phyloP scores from a whole-genome alignment of 1,140 invertebrate species.

The Drosophila auraria region DNA sequence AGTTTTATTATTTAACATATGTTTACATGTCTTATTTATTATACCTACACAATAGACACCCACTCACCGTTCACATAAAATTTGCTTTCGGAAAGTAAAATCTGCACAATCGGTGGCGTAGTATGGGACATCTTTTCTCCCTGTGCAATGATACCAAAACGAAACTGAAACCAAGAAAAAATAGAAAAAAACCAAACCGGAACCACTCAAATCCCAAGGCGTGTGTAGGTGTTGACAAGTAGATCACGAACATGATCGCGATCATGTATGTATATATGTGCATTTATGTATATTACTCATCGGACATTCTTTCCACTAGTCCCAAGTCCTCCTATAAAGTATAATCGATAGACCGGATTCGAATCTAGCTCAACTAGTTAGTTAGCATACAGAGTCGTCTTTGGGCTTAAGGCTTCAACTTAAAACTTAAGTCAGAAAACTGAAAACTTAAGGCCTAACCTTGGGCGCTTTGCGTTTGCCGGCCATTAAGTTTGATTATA shows the following conservation, averaged over 20 bases:
- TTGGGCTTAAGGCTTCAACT: conserved; percentile 50
- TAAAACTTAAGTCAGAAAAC: conserved; percentile 6
- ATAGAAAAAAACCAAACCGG: conserved; percentile 24
- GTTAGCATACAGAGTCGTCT: conserved; percentile 66
- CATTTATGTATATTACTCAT: conserved; percentile 26
- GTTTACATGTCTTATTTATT: not conserved
- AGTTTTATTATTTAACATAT: not conserved
- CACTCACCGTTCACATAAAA: not conserved
- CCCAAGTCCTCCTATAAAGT: conserved; percentile 17
- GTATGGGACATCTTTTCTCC: not conserved
- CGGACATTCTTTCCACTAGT: conserved; percentile 23
- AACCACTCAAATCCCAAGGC: conserved; percentile 42
- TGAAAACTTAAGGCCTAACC: conserved; percentile 41
- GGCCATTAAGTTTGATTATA: conserved; percentile 56
- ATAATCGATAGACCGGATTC: conserved; percentile 23
- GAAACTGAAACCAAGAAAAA: conserved; percentile 19
- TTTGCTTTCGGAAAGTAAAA: not conserved
- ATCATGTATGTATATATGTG: conserved; percentile 16
- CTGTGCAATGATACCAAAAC: conserved; percentile 16
- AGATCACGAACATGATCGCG: conserved; percentile 69
- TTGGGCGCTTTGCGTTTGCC: conserved; percentile 47
- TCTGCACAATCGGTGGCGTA: not conserved
- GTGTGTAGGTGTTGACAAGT: conserved; percentile 78
- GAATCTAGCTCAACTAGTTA: conserved; percentile 79
- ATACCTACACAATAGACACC: no score